Evolutionary conservation across 2,113 vertebrate genomes (phyloP).

Genomic region (Corythornis madagascariensis): DNA sequence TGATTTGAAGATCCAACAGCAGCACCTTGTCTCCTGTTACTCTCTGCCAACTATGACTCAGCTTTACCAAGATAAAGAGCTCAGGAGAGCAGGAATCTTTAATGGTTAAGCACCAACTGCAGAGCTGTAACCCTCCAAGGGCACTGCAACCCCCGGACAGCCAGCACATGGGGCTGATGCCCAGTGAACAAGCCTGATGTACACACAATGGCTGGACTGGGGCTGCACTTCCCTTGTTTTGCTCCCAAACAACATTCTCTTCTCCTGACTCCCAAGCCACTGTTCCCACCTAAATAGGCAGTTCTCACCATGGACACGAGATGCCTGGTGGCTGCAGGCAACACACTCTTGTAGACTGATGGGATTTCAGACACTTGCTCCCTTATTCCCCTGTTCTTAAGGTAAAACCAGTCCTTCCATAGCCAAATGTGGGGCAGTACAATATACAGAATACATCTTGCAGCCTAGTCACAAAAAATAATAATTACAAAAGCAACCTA

Average conservation of each 20-base stretch:
- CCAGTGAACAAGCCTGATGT: neutral
- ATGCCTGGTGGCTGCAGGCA: neutral
- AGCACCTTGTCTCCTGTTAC: neutral
- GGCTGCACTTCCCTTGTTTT: neutral
- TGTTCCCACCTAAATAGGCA: neutral
- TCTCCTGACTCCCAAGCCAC: neutral
- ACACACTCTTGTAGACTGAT: rapidly evolving
- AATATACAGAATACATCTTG: neutral
- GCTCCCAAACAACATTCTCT: neutral
- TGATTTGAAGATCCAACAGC: neutral
- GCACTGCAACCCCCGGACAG: neutral
- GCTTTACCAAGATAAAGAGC: neutral
- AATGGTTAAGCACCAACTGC: neutral
- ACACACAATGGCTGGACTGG: neutral
- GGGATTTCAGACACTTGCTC: neutral
- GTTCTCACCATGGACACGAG: rapidly evolving
- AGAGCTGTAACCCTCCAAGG: neutral
- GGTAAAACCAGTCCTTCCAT: neutral
- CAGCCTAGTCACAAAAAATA: neutral
- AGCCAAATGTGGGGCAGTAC: neutral
- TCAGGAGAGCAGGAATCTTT: neutral
- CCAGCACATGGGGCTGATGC: neutral
- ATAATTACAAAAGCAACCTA: neutral
- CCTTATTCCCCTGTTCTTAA: neutral
- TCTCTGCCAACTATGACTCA: neutral